Evolutionary conservation across 2,113 vertebrate species (phyloP).

Genomic region (Prietella phreatophila): DNA sequence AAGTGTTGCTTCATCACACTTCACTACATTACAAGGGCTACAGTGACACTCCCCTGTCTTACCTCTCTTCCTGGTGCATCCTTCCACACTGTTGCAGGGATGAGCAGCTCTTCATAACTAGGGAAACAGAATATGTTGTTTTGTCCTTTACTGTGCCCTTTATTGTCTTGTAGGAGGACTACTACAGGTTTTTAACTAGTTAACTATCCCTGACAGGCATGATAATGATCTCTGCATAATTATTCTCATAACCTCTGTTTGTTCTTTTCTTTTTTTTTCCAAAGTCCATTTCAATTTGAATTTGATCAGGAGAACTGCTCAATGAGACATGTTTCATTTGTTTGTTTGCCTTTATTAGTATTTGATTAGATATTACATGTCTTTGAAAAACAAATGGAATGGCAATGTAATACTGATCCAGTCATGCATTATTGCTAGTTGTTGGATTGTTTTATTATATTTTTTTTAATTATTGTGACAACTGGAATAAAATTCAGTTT

Average conservation of each 20-base stretch:
- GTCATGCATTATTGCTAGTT: background rate
- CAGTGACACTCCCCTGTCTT: slow-evolving; percentile 11
- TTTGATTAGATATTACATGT: background rate
- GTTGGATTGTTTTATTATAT: background rate
- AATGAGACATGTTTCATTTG: background rate
- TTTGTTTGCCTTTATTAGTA: background rate
- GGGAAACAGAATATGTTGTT: background rate
- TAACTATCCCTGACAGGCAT: background rate
- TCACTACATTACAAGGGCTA: slow-evolving; percentile 2
- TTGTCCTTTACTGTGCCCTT: slow-evolving; percentile 9
- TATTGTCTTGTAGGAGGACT: background rate
- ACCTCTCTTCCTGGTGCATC: slow-evolving; percentile 18
- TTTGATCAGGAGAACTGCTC: background rate
- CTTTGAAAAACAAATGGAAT: background rate
- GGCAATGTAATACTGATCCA: background rate
- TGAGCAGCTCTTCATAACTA: background rate
- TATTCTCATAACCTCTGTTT: background rate
- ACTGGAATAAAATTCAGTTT: background rate
- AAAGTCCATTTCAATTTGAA: background rate
- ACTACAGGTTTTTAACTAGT: slow-evolving; percentile 14
- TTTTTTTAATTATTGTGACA: background rate
- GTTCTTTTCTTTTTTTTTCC: background rate
- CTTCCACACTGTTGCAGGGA: slow-evolving; percentile 2
- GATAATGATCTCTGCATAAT: background rate
- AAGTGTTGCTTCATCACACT: slow-evolving; percentile 40